phyloP scores from a whole-genome alignment of 2,888 invertebrate species.

The Lasius fuliginosus region DNA sequence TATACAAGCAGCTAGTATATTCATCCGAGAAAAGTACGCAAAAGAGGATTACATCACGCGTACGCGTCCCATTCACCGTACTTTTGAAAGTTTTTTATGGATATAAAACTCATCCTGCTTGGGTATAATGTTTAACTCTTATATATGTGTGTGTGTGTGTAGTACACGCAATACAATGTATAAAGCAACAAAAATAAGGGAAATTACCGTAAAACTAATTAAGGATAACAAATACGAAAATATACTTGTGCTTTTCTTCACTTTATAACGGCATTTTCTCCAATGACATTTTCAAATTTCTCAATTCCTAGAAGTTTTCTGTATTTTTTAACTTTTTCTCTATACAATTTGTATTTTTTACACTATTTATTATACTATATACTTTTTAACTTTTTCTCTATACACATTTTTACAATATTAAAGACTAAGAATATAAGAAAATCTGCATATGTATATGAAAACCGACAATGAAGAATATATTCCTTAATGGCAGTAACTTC shows the following conservation, averaged over 20 bases:
- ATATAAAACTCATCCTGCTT: constrained; percentile 27
- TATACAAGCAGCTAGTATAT: constrained; percentile 53
- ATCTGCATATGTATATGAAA: not conserved
- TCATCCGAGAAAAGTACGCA: constrained; percentile 54
- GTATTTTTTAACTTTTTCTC: not conserved
- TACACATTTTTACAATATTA: not conserved
- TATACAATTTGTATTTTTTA: too few relatives aligned
- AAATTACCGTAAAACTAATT: constrained; percentile 15
- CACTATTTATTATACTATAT: too few relatives aligned
- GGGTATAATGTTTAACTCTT: constrained; percentile 42
- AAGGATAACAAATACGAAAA: not conserved
- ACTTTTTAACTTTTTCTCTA: not conserved
- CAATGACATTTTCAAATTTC: not conserved
- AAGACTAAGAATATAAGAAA: not conserved
- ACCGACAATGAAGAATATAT: not conserved
- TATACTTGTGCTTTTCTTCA: too few relatives aligned
- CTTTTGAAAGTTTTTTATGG: constrained; percentile 54
- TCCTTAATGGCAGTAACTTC: not conserved
- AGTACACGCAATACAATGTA: not conserved
- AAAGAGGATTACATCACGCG: constrained; percentile 55
- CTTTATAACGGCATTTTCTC: not conserved
- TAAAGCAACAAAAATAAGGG: not conserved
- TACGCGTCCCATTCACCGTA: constrained; percentile 47
- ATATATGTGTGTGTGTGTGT: not conserved
- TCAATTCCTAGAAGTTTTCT: not conserved